These are phyloP conservation scores for Acronicta psi DNA, from an alignment of 2,888 invertebrate genomes.

Conservation along the genomic window DNA sequence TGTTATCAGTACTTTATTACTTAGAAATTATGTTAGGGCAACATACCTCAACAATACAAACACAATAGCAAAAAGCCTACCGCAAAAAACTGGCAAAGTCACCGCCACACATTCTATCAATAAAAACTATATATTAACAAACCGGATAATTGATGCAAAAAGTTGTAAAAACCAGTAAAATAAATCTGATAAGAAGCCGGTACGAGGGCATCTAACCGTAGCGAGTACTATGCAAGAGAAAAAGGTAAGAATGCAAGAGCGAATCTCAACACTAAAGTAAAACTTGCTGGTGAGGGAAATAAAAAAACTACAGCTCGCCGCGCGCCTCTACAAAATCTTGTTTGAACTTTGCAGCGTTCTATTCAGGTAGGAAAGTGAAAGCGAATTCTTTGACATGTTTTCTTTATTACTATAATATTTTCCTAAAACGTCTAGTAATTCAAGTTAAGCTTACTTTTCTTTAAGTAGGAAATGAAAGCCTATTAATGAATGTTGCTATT, in stretches of 20 bases:
- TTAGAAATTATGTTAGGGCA: slow-evolving; percentile 10
- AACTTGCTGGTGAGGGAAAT: slow-evolving; percentile 39
- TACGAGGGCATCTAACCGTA: slow-evolving; percentile 55
- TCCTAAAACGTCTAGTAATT: slow-evolving; percentile 16
- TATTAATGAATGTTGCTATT: slow-evolving; percentile 12
- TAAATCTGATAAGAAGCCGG: slow-evolving; percentile 66
- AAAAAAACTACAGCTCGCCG: slow-evolving; percentile 23
- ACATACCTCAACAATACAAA: slow-evolving; percentile 13
- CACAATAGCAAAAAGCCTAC: slow-evolving; percentile 31
- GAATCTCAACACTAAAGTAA: slow-evolving; percentile 37
- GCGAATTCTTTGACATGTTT: slow-evolving; percentile 32
- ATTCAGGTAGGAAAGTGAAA: slow-evolving; percentile 41
- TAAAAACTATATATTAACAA: slow-evolving; percentile 53
- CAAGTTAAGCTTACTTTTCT: slow-evolving; percentile 14
- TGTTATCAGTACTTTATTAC: neutral
- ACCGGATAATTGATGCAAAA: slow-evolving; percentile 66
- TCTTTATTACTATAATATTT: slow-evolving; percentile 28
- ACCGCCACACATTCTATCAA: slow-evolving; percentile 39
- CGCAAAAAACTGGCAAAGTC: slow-evolving; percentile 37
- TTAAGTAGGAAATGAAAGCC: slow-evolving; percentile 8
- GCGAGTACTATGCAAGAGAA: slow-evolving; percentile 52
- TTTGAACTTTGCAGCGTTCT: slow-evolving; percentile 36
- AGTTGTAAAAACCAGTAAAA: slow-evolving; percentile 59
- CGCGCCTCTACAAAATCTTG: slow-evolving; percentile 26
- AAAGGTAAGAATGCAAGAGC: slow-evolving; percentile 50